Evolutionary conservation across 2,113 vertebrate species (phyloP).

Genomic region (Pyxicephalus adspersus): DNA sequence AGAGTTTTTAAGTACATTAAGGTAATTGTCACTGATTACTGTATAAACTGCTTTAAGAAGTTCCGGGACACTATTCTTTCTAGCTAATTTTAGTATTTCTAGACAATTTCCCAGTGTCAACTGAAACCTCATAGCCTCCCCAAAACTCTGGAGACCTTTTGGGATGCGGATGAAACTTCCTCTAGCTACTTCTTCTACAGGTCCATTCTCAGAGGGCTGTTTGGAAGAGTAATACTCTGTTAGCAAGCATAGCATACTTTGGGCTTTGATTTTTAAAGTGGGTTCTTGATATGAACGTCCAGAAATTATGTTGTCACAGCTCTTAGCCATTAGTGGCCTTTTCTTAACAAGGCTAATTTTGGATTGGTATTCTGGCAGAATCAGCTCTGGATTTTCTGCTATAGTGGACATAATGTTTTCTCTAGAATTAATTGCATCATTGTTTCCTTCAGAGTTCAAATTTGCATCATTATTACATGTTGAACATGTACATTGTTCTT

Average conservation of each 20-base stretch:
- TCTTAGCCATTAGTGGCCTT: conserved; percentile 25
- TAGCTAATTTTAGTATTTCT: conserved; percentile 62
- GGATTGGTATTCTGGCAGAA: conserved; percentile 18
- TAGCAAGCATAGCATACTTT: conserved; percentile 44
- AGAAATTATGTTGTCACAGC: conserved; percentile 49
- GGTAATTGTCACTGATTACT: conserved; percentile 66
- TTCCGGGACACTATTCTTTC: conserved; percentile 47
- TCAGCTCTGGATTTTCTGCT: conserved; percentile 6
- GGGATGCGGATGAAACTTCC: conserved; percentile 46
- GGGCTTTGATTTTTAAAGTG: conserved; percentile 35
- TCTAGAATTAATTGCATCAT: neutral
- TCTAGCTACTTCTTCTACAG: conserved; percentile 47
- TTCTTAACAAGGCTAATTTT: neutral
- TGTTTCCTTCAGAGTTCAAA: neutral
- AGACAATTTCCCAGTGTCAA: conserved; percentile 63
- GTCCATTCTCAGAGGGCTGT: neutral
- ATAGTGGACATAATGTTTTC: conserved; percentile 27
- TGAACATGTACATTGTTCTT: neutral
- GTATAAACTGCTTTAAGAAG: conserved; percentile 58
- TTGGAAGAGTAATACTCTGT: conserved; percentile 46
- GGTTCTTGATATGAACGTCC: neutral
- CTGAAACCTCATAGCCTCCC: neutral
- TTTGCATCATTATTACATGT: neutral
- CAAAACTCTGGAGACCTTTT: neutral
- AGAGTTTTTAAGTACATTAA: conserved; percentile 62